A percentile compares a stretch with the other conserved stretches of the same genome.
phyloP scores from a whole-genome alignment of 2,888 invertebrate species.

The Apotomis turbidana region DNA sequence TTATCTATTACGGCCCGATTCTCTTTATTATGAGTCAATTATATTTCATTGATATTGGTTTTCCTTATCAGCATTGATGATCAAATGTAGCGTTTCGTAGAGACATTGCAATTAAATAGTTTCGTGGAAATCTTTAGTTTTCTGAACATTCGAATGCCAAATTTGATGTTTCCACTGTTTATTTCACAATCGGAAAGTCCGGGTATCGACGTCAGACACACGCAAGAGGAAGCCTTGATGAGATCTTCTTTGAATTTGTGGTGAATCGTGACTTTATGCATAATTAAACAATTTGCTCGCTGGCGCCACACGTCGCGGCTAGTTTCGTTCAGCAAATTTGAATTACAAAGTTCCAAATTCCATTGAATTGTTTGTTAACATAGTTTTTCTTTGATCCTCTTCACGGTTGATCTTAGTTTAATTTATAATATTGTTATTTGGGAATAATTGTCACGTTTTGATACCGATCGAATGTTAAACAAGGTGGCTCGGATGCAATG shows the following conservation, averaged over 20 bases:
- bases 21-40: constrained; percentile 37
- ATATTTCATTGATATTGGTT: constrained; percentile 35
- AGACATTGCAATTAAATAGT: constrained; percentile 8
- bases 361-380: constrained; percentile 59
- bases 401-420: constrained; percentile 57
- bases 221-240: constrained; percentile 42
- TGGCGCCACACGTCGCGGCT: constrained; percentile 75
- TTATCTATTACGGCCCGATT: constrained; percentile 33
- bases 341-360: constrained; percentile 63
- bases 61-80: constrained; percentile 30
- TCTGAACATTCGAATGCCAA: constrained; percentile 17
- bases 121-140: constrained; percentile 20
- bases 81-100: constrained; percentile 14
- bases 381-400: constrained; percentile 43
- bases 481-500: constrained; percentile 46
- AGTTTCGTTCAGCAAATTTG: constrained; percentile 68
- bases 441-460: constrained; percentile 42
- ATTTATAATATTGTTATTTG: constrained; percentile 39
- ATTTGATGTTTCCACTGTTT: constrained; percentile 12
- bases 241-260: constrained; percentile 59
- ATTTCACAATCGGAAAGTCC: constrained; percentile 45
- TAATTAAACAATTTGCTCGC: constrained; percentile 73
- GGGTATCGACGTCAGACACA: constrained; percentile 39
- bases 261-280: constrained; percentile 74
- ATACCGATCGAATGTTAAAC: constrained; percentile 45